A percentile compares a stretch with the other conserved stretches of the same genome.
Evolutionary conservation across 2,797 vertebrate genomes (phyloP).

Genomic region (Nasua narica): DNA sequence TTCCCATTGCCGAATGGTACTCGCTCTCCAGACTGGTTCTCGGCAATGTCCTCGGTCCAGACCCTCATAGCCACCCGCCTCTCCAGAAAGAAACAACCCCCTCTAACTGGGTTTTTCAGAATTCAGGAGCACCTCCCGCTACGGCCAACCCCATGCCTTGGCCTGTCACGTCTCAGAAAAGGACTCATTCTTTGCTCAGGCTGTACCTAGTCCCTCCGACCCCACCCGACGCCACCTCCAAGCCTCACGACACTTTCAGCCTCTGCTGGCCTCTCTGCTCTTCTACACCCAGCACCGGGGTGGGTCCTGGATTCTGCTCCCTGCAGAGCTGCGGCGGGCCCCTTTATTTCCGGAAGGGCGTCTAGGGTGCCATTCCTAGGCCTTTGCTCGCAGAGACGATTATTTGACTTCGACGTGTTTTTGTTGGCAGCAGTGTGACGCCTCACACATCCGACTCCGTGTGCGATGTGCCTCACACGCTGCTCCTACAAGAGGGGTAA

Average conservation of each 20-base stretch:
- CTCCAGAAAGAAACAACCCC: background rate
- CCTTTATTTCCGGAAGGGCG: background rate
- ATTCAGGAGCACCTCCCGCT: background rate
- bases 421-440: slow-evolving; percentile 56
- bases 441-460: slow-evolving; percentile 58
- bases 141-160: background rate
- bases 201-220: background rate
- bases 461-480: slow-evolving; percentile 61
- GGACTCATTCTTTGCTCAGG: background rate
- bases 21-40: background rate
- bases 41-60: background rate
- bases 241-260: background rate
- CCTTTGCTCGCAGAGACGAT: slow-evolving; percentile 37
- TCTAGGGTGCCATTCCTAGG: slow-evolving; percentile 11
- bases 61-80: background rate
- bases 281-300: background rate
- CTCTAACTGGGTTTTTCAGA: background rate
- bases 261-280: background rate
- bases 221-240: background rate
- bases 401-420: slow-evolving; percentile 67
- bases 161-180: background rate
- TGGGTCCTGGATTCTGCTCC: background rate
- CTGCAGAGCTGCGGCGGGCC: background rate
- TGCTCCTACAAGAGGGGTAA: slow-evolving; percentile 54
- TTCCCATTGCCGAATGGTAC: background rate